Percentiles rank a stretch among this genome's conserved stretches.
phyloP scores from a whole-genome alignment of 2,113 vertebrate species.

The Dryoscopus gambensis region DNA sequence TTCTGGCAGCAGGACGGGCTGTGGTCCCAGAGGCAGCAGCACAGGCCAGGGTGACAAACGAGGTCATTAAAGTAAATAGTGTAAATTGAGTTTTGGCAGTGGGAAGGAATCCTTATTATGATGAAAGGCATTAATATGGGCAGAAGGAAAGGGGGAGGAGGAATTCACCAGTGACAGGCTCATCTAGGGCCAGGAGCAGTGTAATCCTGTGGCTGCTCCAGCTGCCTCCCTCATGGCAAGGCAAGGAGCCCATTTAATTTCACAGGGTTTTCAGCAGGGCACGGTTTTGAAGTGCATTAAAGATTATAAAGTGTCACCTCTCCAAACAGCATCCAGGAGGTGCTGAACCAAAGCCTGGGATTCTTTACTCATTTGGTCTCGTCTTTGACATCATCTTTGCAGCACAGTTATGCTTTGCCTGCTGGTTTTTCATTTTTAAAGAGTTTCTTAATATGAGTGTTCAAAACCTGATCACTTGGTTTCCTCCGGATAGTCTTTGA shows the following conservation, averaged over 20 bases:
- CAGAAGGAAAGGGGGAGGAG: neutral
- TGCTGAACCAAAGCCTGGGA: neutral
- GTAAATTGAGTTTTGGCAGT: slow-evolving; percentile 40
- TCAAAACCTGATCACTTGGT: neutral
- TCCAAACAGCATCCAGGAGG: neutral
- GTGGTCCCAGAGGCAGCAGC: slow-evolving; percentile 9
- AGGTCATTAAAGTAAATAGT: slow-evolving; percentile 54
- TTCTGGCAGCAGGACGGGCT: slow-evolving; percentile 10
- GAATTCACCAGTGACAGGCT: neutral
- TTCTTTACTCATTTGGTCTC: neutral
- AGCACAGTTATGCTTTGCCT: neutral
- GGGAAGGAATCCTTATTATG: slow-evolving; percentile 21
- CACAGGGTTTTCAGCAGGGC: neutral
- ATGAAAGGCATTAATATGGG: slow-evolving; percentile 34
- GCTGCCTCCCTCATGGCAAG: neutral
- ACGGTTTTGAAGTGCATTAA: neutral
- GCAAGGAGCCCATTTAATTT: neutral
- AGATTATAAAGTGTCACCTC: neutral
- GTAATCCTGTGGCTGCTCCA: neutral
- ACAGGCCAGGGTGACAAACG: slow-evolving; percentile 41
- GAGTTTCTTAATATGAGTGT: neutral
- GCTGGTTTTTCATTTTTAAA: neutral
- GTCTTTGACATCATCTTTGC: neutral
- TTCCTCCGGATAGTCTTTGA: neutral
- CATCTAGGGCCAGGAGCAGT: neutral